Evolutionary conservation across 2,113 vertebrate genomes (phyloP).

Genomic region (Oncorhynchus keta): DNA sequence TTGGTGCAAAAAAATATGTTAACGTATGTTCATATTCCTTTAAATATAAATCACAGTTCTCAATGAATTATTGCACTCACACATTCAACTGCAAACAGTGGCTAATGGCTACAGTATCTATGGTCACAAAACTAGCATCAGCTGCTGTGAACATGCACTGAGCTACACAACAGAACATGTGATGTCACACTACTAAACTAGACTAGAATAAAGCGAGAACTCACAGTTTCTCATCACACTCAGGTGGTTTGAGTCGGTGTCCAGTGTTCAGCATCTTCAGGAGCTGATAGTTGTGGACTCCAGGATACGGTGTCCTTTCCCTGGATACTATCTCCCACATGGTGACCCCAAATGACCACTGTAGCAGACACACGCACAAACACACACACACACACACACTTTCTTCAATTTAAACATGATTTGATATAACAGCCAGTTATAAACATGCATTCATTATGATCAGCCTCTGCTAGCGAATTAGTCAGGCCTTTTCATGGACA

Average conservation of each 20-base stretch:
- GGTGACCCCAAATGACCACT: constrained; percentile 78
- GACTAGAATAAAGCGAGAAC: constrained; percentile 15
- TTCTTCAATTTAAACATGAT: background rate
- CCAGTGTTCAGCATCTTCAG: constrained; percentile 62
- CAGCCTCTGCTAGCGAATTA: too few relatives aligned
- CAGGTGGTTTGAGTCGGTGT: constrained; percentile 59
- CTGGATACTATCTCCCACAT: constrained; percentile 76
- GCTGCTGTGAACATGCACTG: too few relatives aligned
- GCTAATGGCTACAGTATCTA: background rate
- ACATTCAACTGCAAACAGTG: too few relatives aligned
- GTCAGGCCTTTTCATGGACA: background rate
- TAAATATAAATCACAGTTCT: too few relatives aligned
- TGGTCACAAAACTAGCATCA: background rate
- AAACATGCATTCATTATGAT: too few relatives aligned
- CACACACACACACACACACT: background rate
- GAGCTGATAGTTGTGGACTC: constrained; percentile 71
- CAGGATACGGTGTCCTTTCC: constrained; percentile 71
- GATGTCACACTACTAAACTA: background rate
- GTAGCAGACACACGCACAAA: background rate
- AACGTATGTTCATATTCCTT: too few relatives aligned
- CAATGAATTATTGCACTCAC: too few relatives aligned
- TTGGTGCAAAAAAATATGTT: too few relatives aligned
- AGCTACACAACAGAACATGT: background rate
- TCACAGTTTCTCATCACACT: constrained; percentile 69
- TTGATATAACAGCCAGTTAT: too few relatives aligned